Evolutionary conservation across 2,888 invertebrate species (phyloP).

Genomic region (Ectemnius lituratus): DNA sequence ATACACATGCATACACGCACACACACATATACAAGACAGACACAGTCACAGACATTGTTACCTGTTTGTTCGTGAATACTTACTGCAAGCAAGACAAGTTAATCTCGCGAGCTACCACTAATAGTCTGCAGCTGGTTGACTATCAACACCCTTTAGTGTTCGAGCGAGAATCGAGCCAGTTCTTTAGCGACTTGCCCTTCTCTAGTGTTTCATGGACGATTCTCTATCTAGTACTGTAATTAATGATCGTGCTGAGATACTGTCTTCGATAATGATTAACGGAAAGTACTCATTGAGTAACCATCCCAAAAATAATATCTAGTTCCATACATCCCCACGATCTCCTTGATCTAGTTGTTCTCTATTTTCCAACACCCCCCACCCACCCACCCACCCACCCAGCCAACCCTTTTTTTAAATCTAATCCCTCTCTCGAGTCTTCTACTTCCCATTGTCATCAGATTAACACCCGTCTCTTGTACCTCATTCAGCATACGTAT

Average conservation of each 20-base stretch:
- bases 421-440: constrained; percentile 3
- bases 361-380: too few species aligned
- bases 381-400: too few species aligned
- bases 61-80: constrained; percentile 1
- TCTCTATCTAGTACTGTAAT: too few species aligned
- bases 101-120: neutral
- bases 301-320: too few species aligned
- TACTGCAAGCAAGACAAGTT: constrained; percentile 1
- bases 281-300: too few species aligned
- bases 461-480: constrained; percentile 55
- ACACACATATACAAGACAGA: neutral
- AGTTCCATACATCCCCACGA: too few species aligned
- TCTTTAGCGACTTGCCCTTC: neutral
- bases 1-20: neutral
- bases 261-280: too few species aligned
- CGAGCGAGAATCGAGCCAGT: neutral
- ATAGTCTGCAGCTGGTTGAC: neutral
- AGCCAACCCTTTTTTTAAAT: too few species aligned
- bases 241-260: too few species aligned
- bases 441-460: constrained; percentile 25
- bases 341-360: too few species aligned
- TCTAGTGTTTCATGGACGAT: too few species aligned
- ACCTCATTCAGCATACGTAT: constrained; percentile 57
- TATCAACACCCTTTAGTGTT: neutral
- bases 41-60: neutral